Conservation (phyloP, 2,113 vertebrate genomes). For the Lipotes vexillifer region DNA sequence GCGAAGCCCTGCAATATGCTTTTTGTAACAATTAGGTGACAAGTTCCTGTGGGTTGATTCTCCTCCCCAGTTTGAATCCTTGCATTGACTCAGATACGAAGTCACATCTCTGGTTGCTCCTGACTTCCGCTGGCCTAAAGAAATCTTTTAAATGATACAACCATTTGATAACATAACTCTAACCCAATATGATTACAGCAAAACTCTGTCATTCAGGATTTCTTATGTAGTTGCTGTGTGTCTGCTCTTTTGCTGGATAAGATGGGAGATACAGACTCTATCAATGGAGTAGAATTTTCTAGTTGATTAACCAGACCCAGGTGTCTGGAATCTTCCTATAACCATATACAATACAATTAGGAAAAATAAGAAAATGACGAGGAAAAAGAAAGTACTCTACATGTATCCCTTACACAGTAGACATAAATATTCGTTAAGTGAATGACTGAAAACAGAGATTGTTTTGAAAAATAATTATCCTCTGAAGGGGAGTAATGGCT, state of each 20-base stretch:
- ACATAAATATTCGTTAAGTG: background rate
- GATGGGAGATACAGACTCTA: background rate
- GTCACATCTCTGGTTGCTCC: background rate
- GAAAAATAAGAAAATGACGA: background rate
- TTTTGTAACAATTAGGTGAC: background rate
- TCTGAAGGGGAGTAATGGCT: too few species aligned
- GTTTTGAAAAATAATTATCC: background rate
- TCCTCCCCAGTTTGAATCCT: background rate
- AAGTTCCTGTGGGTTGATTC: background rate
- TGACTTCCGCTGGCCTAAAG: background rate
- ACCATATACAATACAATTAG: background rate
- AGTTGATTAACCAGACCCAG: background rate
- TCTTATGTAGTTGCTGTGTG: background rate
- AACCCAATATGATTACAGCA: background rate
- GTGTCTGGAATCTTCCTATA: background rate
- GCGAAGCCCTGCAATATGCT: fast-evolving
- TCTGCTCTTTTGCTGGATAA: background rate
- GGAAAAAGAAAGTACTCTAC: background rate
- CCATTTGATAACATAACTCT: background rate
- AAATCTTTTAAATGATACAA: background rate
- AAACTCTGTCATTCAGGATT: background rate
- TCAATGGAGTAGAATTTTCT: background rate
- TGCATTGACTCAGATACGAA: background rate
- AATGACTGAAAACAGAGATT: background rate
- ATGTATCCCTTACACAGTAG: background rate